A percentile compares a stretch with the other conserved stretches of the same genome.
phyloP scores from a whole-genome alignment of 2,797 vertebrate species.

The Myripristis murdjan region DNA sequence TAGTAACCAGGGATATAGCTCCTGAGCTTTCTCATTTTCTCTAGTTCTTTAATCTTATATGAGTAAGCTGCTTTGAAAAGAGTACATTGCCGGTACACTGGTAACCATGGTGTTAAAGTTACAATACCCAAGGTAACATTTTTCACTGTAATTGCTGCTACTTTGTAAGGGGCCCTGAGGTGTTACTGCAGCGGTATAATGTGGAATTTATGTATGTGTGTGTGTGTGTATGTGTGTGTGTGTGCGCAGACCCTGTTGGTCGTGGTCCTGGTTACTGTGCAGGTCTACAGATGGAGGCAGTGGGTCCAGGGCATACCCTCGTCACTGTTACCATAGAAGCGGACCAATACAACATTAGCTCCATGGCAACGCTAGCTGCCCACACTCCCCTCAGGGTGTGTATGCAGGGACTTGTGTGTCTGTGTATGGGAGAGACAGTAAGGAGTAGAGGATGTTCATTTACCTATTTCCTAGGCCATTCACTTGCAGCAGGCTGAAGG shows the following conservation, averaged over 20 bases:
- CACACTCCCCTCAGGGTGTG: conserved; percentile 81
- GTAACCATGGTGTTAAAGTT: no score
- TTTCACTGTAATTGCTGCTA: no score
- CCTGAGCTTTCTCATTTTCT: no score
- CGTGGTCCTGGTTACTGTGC: conserved; percentile 62
- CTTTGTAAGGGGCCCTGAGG: no score
- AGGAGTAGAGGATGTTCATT: conserved; percentile 67
- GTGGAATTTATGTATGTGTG: no score
- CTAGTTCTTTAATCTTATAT: no score
- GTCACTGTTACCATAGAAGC: conserved; percentile 72
- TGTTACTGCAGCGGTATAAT: no score
- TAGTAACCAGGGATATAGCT: no score
- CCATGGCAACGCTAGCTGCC: conserved; percentile 82
- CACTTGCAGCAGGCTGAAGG: conserved; percentile 61
- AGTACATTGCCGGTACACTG: no score
- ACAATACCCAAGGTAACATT: no score
- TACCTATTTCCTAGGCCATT: conserved; percentile 74
- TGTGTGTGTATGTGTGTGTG: neutral
- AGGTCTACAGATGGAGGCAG: conserved; percentile 67
- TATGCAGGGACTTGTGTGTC: conserved; percentile 21
- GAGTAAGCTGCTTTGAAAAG: no score
- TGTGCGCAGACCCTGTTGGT: conserved; percentile 50
- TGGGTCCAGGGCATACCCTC: conserved; percentile 62
- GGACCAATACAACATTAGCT: conserved; percentile 70
- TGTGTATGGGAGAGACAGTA: conserved; percentile 10